Percentiles rank a stretch among this genome's conserved stretches.
Evolutionary conservation across 2,888 invertebrate species (phyloP).

Genomic region (Kryphioiulus occultus): DNA sequence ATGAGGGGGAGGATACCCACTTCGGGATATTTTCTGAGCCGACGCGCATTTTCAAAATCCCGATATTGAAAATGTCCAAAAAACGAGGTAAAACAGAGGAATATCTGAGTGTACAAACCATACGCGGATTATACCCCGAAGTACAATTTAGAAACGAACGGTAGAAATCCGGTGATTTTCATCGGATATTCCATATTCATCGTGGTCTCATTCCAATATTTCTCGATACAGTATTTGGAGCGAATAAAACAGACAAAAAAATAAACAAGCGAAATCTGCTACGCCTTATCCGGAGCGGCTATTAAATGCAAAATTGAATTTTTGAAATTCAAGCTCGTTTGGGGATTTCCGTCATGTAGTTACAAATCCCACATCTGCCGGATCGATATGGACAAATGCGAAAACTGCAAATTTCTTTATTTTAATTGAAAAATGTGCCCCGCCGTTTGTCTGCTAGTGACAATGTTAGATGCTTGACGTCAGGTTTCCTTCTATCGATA

Average conservation of each 20-base stretch:
- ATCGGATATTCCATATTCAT: conserved; percentile 23
- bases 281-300: neutral
- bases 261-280: neutral
- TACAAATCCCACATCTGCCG: neutral
- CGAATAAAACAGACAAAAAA: neutral
- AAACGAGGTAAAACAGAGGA: neutral
- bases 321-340: neutral
- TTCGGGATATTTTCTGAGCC: neutral
- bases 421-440: neutral
- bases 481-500: too few species aligned
- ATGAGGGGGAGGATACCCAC: neutral
- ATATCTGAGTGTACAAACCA: neutral
- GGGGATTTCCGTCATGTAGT: neutral
- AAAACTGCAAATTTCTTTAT: neutral
- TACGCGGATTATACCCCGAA: conserved; percentile 23
- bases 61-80: neutral
- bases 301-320: conserved; percentile 15
- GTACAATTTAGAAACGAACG: conserved; percentile 6
- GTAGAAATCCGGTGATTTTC: neutral
- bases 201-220: neutral
- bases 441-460: neutral
- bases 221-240: neutral
- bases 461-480: neutral
- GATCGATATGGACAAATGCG: neutral
- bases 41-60: neutral